These are phyloP conservation scores for Chrysopilus asiliformis DNA, from an alignment of 2,888 invertebrate species.

Conservation along the genomic window DNA sequence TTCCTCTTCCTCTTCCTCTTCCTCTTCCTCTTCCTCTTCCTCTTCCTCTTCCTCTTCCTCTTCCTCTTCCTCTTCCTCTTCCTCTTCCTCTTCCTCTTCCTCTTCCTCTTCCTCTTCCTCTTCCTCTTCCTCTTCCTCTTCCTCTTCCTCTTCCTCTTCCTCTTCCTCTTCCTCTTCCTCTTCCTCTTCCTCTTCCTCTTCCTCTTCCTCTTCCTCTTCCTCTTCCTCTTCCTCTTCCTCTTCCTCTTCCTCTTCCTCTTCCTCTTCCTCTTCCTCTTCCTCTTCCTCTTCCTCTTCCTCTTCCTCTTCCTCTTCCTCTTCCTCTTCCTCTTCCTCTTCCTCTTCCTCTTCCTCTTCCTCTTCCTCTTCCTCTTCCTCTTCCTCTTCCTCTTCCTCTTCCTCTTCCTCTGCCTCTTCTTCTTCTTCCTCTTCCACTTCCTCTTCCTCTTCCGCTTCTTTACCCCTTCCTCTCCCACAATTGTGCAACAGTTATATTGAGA, in stretches of 20 bases:
- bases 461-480: too few relatives aligned
- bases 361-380: neutral
- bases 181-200: neutral
- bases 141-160: constrained; percentile 30
- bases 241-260: neutral
- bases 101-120: neutral
- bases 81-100: too few relatives aligned
- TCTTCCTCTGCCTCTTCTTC: neutral
- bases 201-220: neutral
- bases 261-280: neutral
- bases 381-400: neutral
- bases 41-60: constrained; percentile 19
- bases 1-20: constrained; percentile 18
- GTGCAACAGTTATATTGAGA: too few relatives aligned
- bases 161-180: constrained; percentile 18
- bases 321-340: neutral
- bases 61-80: constrained; percentile 28
- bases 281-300: neutral
- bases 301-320: neutral
- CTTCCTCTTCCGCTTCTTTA: neutral
- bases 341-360: neutral
- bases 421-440: neutral
- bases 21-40: constrained; percentile 18
- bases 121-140: constrained; percentile 20
- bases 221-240: neutral